Base-by-base conservation (phyloP, 2,888 invertebrate genomes). In the Cremastobaeus sp. region DNA sequence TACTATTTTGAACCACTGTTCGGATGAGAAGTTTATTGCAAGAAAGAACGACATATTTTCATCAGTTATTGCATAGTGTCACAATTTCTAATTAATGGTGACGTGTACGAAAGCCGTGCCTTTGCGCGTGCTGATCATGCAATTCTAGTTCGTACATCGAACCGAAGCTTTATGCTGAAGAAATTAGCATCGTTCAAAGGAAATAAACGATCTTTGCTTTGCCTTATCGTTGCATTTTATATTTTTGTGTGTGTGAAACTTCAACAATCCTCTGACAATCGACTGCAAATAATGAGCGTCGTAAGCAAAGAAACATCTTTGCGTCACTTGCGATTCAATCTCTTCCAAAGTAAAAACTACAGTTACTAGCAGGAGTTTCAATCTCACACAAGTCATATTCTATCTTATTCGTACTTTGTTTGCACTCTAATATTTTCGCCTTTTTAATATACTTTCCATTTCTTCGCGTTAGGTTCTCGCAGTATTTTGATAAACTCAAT, bases 1-100 rank as follows among this genome's bases (percentile, higher is more conserved):
- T 77, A 81, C 79, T 78, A 79, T 81, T 80, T 79, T 74, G 69
- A 50, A 39, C 55, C 21, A 32, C 30, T 18, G 55, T 34, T 28
- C 57, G 39, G 71, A 77, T 60, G 55, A 72, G 55, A 77, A 76
- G 72, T 78, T 78, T 64, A 54, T 65, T 52, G 60, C 57, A 55
- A 62, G 52, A 32, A 57, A 52, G 20, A 41, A 57, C 48, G 41
- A 15, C 8, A 55, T 57, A 41, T 62, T 62, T 34, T 57, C 57
- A 45, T 47, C 55, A 57, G 62, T 57, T 18, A 45, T 60, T 59
- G 50, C 45, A 59, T 37, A 47, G 35, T 30, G 25, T 32, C 54
- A 18, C 35, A 47, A 55, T 62, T 73, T 65, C 73, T 77, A 76
- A 78, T 75, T 78, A 77, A 74, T 72, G 65, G 59, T 11, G 48